Evolutionary conservation across 2,888 invertebrate genomes (phyloP).

Genomic region (Melinaea marsaeus): DNA sequence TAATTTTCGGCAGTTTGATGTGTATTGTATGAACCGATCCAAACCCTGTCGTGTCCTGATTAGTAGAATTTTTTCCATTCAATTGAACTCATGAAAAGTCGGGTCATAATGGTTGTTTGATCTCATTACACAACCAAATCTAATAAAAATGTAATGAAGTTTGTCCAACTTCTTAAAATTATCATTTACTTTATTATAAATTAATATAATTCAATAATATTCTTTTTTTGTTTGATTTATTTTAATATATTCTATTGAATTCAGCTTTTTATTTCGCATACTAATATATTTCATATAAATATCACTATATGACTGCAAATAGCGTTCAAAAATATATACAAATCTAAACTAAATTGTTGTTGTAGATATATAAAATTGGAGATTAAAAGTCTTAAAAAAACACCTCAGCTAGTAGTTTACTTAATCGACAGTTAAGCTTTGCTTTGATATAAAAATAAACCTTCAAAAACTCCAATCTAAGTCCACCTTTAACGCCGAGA

Average conservation of each 20-base stretch:
- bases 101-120: conserved; percentile 67
- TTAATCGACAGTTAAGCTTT: no score
- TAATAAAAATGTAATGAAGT: conserved; percentile 33
- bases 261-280: no score
- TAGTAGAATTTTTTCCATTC: conserved; percentile 70
- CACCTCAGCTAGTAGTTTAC: no score
- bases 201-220: conserved; percentile 3
- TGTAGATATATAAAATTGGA: no score
- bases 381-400: no score
- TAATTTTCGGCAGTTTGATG: conserved; percentile 20
- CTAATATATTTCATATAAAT: no score
- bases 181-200: conserved; percentile 12
- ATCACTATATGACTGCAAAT: no score
- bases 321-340: no score
- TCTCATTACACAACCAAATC: conserved; percentile 55
- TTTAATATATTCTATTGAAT: background rate
- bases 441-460: no score
- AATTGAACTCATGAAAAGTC: conserved; percentile 74
- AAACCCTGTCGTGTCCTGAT: conserved; percentile 57
- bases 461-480: background rate
- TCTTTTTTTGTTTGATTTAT: background rate
- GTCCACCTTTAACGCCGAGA: conserved; percentile 6
- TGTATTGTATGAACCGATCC: conserved; percentile 41
- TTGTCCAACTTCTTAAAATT: conserved; percentile 17
- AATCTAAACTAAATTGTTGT: no score